phyloP scores from a whole-genome alignment of 2,797 vertebrate species.

The Linurgus olivaceus region DNA sequence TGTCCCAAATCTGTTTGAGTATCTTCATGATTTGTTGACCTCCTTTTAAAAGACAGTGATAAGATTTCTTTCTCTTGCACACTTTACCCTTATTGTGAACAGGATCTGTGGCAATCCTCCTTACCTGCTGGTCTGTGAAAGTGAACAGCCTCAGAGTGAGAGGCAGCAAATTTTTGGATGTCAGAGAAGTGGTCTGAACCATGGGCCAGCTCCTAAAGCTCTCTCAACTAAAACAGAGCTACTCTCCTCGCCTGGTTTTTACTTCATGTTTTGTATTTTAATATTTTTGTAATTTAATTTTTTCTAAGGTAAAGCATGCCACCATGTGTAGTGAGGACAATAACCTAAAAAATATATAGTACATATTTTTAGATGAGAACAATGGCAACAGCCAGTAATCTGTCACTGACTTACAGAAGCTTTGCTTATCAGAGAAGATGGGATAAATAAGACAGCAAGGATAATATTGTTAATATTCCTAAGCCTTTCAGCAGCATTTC shows the following conservation, averaged over 20 bases:
- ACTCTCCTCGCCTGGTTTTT: background rate
- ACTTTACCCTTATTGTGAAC: background rate
- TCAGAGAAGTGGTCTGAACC: background rate
- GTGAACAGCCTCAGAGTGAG: background rate
- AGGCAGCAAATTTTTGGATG: background rate
- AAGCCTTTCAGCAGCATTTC: constrained; percentile 44
- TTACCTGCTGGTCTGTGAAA: background rate
- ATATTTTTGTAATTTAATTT: background rate
- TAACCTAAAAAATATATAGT: background rate
- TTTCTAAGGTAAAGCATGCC: background rate
- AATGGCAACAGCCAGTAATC: background rate
- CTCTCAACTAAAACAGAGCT: background rate
- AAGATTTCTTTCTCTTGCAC: background rate
- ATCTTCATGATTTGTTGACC: background rate
- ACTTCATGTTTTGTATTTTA: background rate
- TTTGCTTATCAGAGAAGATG: background rate
- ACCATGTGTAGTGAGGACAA: background rate
- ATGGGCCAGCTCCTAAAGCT: background rate
- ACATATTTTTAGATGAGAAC: background rate
- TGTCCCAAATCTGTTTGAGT: background rate
- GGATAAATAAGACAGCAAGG: background rate
- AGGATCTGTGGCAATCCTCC: background rate
- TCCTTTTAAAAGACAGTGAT: background rate
- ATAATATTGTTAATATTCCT: constrained; percentile 12
- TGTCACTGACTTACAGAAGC: background rate